These are phyloP conservation scores for Pogonocichla stellata DNA, from an alignment of 2,113 vertebrate genomes.

Conservation along the genomic window DNA sequence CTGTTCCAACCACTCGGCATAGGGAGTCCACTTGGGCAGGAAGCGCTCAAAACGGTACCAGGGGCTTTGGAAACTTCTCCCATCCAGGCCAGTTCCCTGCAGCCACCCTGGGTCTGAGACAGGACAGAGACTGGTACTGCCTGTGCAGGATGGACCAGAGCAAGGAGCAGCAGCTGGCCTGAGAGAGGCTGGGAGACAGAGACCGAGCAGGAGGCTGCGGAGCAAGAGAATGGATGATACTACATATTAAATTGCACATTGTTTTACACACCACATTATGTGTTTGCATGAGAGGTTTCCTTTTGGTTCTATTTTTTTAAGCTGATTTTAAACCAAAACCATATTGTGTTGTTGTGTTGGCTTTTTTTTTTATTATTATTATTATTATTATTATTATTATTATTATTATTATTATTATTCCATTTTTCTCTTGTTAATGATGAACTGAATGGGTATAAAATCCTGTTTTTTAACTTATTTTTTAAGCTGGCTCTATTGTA, in stretches of 20 bases:
- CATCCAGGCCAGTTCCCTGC: conserved; percentile 30
- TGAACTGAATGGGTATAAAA: conserved; percentile 78
- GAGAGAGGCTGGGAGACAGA: conserved; percentile 55
- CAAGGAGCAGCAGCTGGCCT: conserved; percentile 49
- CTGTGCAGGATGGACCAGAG: neutral
- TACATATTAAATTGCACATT: conserved; percentile 90
- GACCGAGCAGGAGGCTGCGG: conserved; percentile 29
- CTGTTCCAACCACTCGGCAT: neutral
- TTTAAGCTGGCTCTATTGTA: conserved; percentile 66
- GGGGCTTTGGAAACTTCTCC: conserved; percentile 4
- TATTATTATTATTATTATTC: conserved; percentile 64
- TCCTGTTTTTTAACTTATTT: conserved; percentile 73
- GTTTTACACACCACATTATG: conserved; percentile 85
- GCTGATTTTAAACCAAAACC: conserved; percentile 81
- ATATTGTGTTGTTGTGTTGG: conserved; percentile 78
- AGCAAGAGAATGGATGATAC: conserved; percentile 81
- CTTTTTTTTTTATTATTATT: conserved; percentile 47
- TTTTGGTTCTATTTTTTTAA: conserved; percentile 81
- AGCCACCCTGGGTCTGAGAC: neutral
- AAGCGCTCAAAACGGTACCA: conserved; percentile 69
- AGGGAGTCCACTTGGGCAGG: conserved; percentile 63
- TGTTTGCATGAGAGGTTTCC: conserved; percentile 83
- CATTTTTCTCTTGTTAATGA: conserved; percentile 74
- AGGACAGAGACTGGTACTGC: neutral
- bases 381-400: conserved; percentile 35